phyloP scores from a whole-genome alignment of 2,113 vertebrate genomes.

The Hepsetus odoe region DNA sequence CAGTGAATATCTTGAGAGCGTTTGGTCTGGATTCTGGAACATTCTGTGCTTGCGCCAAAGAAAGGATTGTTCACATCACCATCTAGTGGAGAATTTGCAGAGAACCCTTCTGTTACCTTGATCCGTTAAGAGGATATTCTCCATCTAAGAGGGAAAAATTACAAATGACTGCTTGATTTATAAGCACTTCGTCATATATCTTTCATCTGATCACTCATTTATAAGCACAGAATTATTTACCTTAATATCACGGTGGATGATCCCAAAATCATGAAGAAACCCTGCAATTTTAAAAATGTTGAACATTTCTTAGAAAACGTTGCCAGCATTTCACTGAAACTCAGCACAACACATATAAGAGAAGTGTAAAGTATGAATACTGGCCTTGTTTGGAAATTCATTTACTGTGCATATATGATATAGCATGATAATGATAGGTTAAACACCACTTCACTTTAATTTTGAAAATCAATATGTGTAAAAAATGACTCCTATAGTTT shows the following conservation, averaged over 20 bases:
- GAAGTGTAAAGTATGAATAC: no score
- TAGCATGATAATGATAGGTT: no score
- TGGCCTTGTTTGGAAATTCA: not conserved
- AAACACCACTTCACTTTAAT: no score
- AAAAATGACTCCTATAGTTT: no score
- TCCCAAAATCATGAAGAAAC: conserved; percentile 91
- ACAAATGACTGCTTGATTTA: not conserved
- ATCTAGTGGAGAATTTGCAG: conserved; percentile 22
- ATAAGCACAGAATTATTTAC: conserved; percentile 60
- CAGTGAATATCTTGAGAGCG: not conserved
- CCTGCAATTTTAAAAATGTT: conserved; percentile 67
- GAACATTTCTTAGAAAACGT: not conserved
- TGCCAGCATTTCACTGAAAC: no score
- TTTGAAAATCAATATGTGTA: no score
- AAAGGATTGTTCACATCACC: not conserved
- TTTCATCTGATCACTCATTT: not conserved
- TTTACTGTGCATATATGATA: no score
- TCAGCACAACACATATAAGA: no score
- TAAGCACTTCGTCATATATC: not conserved
- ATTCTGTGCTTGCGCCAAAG: conserved; percentile 4
- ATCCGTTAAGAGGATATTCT: conserved; percentile 93
- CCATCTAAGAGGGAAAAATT: conserved; percentile 80
- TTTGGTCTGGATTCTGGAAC: conserved; percentile 31
- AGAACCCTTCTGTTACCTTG: conserved; percentile 79
- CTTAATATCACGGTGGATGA: conserved; percentile 94